These are phyloP conservation scores for Ditula angustiorana DNA, from an alignment of 2,888 invertebrate species.

Conservation along the genomic window DNA sequence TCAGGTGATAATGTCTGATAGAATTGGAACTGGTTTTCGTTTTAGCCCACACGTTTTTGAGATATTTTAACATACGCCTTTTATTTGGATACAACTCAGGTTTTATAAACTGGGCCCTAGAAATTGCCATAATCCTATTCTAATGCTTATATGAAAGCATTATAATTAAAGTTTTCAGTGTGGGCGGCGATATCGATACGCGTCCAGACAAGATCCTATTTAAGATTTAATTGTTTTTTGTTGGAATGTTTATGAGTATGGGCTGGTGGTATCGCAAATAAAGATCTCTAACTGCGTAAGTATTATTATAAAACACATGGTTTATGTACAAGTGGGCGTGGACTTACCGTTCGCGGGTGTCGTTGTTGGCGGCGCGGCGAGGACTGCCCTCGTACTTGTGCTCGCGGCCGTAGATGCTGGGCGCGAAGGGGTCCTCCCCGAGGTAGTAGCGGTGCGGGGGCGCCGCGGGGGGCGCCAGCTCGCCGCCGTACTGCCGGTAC, in stretches of 20 bases:
- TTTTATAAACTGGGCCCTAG: slow-evolving; percentile 50
- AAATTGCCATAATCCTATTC: slow-evolving; percentile 65
- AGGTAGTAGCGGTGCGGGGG: slow-evolving; percentile 93
- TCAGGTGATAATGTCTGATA: slow-evolving; percentile 1
- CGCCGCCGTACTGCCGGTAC: slow-evolving; percentile 81
- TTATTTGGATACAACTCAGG: slow-evolving; percentile 12
- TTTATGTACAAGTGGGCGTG: slow-evolving; percentile 29
- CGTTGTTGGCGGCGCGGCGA: slow-evolving; percentile 73
- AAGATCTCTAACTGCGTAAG: slow-evolving; percentile 2
- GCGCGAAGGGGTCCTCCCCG: slow-evolving; percentile 94
- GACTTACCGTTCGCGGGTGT: slow-evolving; percentile 81
- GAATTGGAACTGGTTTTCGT: not conserved
- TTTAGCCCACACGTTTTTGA: slow-evolving; percentile 11
- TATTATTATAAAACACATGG: not conserved
- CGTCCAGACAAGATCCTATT: slow-evolving; percentile 74
- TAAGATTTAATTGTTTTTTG: slow-evolving; percentile 64
- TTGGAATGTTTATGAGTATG: slow-evolving; percentile 44
- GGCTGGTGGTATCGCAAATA: slow-evolving; percentile 9
- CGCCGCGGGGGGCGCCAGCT: slow-evolving; percentile 76
- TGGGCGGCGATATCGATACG: slow-evolving; percentile 65
- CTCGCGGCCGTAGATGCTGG: slow-evolving; percentile 93
- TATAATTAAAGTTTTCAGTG: slow-evolving; percentile 68
- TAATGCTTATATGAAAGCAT: slow-evolving; percentile 65
- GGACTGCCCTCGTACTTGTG: slow-evolving; percentile 92
- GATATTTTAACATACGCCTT: slow-evolving; percentile 9